A percentile compares a stretch with the other conserved stretches of the same genome.
Conservation (phyloP, 23 tunicate genomes). For the Trididemnum clinides region DNA sequence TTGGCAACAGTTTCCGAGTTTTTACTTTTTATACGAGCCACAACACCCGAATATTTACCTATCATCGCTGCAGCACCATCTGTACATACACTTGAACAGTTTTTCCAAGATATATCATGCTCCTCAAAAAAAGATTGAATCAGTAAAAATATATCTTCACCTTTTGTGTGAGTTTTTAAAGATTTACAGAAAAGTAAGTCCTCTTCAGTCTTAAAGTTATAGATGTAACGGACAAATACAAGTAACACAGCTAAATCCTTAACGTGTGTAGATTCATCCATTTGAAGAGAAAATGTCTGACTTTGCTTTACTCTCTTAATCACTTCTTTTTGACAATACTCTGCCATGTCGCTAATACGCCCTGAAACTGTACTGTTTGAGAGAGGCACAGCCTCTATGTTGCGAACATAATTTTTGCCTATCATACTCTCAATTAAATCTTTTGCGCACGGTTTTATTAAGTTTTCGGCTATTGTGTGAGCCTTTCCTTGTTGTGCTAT, state of each 20-base stretch:
- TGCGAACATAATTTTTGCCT: conserved; percentile 20
- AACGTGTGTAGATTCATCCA: conserved; percentile 30
- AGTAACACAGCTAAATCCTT: conserved; percentile 16
- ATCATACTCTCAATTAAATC: conserved; percentile 3
- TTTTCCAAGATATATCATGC: conserved; percentile 33
- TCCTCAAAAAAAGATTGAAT: conserved; percentile 25
- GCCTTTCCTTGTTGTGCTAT: conserved; percentile 8
- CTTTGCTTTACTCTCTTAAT: conserved; percentile 33
- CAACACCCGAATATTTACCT: too few species aligned
- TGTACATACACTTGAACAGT: too few species aligned
- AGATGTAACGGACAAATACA: conserved; percentile 23
- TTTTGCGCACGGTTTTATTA: conserved; percentile 19
- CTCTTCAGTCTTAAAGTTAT: conserved; percentile 25
- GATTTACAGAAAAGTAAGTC: conserved; percentile 22
- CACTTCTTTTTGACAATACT: conserved; percentile 33
- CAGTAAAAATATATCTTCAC: conserved; percentile 27
- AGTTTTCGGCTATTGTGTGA: conserved; percentile 27
- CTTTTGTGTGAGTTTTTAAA: conserved; percentile 24
- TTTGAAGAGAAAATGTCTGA: conserved; percentile 30
- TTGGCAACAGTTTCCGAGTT: too few species aligned
- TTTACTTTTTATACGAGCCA: too few species aligned
- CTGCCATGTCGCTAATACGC: conserved; percentile 25
- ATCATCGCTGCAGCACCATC: too few species aligned
- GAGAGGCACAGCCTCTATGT: conserved; percentile 35
- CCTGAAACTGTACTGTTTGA: conserved; percentile 35